Evolutionary conservation across 2,797 vertebrate genomes (phyloP).

Genomic region (Heliangelus exortis): DNA sequence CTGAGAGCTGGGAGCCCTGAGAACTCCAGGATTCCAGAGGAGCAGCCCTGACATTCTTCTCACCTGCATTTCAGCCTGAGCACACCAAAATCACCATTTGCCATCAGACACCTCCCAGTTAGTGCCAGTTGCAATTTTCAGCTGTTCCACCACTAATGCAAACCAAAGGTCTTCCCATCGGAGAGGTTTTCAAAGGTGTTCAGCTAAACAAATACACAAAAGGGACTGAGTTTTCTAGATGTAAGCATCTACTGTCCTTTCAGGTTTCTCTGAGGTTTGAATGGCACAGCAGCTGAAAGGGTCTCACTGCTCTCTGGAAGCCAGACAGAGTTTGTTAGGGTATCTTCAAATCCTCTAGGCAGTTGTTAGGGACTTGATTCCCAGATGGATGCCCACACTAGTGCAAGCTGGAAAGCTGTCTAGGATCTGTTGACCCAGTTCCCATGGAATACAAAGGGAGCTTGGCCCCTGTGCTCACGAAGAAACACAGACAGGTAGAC

Average conservation of each 20-base stretch:
- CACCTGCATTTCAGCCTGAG: neutral
- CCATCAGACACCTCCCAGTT: neutral
- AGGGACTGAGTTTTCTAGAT: neutral
- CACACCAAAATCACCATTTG: neutral
- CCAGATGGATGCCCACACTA: neutral
- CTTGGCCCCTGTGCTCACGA: neutral
- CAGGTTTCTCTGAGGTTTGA: neutral
- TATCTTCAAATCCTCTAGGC: neutral
- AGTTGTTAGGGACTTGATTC: neutral
- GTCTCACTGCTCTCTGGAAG: neutral
- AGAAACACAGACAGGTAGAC: neutral
- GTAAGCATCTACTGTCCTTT: neutral
- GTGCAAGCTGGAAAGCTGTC: neutral
- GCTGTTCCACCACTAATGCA: neutral
- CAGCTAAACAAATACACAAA: neutral
- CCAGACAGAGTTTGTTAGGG: neutral
- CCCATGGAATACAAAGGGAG: accelerated
- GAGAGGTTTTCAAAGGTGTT: neutral
- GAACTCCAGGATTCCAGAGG: neutral
- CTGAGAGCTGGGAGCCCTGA: neutral
- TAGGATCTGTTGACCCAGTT: neutral
- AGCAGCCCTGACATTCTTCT: neutral
- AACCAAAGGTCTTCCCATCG: neutral
- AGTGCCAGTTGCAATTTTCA: neutral
- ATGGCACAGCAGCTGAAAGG: neutral